Percentiles rank a stretch among this genome's conserved stretches.
Evolutionary conservation across 2,888 invertebrate genomes (phyloP).

Genomic region (Sepioteuthis lessoniana): DNA sequence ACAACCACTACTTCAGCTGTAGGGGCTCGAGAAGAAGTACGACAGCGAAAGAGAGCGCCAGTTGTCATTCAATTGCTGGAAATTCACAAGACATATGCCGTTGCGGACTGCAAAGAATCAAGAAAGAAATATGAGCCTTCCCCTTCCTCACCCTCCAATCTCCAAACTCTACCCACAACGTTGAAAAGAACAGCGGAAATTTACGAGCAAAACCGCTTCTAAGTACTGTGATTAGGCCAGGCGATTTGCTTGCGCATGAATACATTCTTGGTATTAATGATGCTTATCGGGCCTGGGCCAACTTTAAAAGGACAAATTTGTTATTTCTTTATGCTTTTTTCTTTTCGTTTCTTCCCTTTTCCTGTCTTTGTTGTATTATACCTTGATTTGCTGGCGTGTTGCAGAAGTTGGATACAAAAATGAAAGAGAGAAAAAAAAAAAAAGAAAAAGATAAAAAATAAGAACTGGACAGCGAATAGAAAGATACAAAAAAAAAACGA

Average conservation of each 20-base stretch:
- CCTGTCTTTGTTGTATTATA: background rate
- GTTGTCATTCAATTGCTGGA: background rate
- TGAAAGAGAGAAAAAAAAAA: background rate
- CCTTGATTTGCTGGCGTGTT: background rate
- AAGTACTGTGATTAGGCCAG: slow-evolving; percentile 33
- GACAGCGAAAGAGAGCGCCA: background rate
- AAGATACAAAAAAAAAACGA: too few relatives aligned
- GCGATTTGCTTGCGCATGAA: slow-evolving; percentile 23
- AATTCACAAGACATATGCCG: slow-evolving; percentile 1
- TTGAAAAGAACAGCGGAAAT: background rate
- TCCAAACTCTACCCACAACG: background rate
- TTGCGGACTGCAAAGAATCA: background rate
- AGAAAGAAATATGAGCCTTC: background rate
- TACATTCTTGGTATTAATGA: slow-evolving; percentile 10
- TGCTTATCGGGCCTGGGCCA: background rate
- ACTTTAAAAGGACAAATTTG: background rate
- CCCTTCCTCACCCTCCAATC: background rate
- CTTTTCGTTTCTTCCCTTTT: background rate
- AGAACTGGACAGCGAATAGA: background rate
- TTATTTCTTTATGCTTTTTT: background rate
- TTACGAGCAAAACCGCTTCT: slow-evolving; percentile 15
- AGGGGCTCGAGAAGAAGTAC: background rate
- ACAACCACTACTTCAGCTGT: background rate
- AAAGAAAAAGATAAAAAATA: background rate
- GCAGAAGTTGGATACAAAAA: background rate